phyloP scores from a whole-genome alignment of 2,797 vertebrate genomes.

The Pogoniulus pusillus region DNA sequence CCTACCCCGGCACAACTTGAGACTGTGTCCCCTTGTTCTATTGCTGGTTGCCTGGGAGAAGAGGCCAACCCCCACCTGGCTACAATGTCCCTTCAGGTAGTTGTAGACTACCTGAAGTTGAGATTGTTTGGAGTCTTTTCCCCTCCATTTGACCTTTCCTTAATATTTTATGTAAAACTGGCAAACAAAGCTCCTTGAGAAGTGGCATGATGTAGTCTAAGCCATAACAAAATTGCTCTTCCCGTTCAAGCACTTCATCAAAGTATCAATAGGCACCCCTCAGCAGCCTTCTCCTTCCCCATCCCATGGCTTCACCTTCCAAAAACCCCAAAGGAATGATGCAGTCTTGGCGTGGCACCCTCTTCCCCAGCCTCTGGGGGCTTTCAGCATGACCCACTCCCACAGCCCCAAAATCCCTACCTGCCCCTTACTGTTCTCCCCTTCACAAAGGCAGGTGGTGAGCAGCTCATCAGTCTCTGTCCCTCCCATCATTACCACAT shows the following conservation, averaged over 20 bases:
- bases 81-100: too few relatives aligned
- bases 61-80: too few relatives aligned
- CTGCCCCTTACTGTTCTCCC: background rate
- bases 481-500: background rate
- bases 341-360: rapidly evolving
- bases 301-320: background rate
- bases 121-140: background rate
- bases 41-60: too few relatives aligned
- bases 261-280: background rate
- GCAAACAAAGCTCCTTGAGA: background rate
- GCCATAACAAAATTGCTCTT: background rate
- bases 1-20: too few relatives aligned
- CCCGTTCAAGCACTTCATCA: background rate
- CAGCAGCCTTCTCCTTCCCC: background rate
- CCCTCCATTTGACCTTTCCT: background rate
- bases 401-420: rapidly evolving
- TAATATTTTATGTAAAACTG: background rate
- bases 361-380: background rate
- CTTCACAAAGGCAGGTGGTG: background rate
- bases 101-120: too few relatives aligned
- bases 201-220: background rate
- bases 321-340: background rate
- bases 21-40: too few relatives aligned
- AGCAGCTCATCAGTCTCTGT: background rate
- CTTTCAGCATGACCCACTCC: background rate